phyloP scores from a whole-genome alignment of 2,113 vertebrate species.

The Lagopus leucura region DNA sequence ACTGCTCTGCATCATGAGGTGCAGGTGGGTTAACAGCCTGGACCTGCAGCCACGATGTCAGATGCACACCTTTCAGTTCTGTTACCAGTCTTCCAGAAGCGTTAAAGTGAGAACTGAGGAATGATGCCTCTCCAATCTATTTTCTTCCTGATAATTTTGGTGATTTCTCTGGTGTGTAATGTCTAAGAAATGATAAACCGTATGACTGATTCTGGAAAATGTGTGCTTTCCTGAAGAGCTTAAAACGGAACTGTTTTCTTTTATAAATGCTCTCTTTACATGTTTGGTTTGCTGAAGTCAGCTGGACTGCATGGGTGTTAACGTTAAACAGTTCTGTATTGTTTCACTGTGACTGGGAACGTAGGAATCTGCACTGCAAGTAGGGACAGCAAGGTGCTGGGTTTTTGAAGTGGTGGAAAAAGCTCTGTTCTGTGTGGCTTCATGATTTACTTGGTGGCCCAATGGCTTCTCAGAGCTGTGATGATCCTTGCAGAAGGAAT shows the following conservation, averaged over 20 bases:
- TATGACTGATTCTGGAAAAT: background rate
- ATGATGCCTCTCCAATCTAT: background rate
- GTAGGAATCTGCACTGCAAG: background rate
- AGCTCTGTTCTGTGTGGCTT: background rate
- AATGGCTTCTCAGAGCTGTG: background rate
- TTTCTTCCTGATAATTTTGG: background rate
- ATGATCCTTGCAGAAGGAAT: background rate
- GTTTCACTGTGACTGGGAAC: fast-evolving
- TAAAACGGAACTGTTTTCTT: background rate
- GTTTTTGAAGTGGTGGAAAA: background rate
- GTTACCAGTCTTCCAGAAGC: background rate
- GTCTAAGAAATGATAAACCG: background rate
- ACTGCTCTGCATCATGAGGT: fast-evolving
- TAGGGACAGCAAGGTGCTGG: background rate
- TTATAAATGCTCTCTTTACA: fast-evolving
- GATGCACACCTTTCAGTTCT: fast-evolving
- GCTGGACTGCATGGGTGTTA: fast-evolving
- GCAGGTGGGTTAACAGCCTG: background rate
- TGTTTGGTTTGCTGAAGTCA: background rate
- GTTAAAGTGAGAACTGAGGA: background rate
- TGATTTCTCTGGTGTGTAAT: background rate
- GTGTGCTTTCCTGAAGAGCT: fast-evolving
- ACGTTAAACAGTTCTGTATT: fast-evolving
- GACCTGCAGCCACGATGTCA: background rate
- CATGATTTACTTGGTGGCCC: fast-evolving